Evolutionary conservation across 1,140 invertebrate species (phyloP), one percentile per base, ranked within the genome.

Genomic region (Cydia strobilella): DNA sequence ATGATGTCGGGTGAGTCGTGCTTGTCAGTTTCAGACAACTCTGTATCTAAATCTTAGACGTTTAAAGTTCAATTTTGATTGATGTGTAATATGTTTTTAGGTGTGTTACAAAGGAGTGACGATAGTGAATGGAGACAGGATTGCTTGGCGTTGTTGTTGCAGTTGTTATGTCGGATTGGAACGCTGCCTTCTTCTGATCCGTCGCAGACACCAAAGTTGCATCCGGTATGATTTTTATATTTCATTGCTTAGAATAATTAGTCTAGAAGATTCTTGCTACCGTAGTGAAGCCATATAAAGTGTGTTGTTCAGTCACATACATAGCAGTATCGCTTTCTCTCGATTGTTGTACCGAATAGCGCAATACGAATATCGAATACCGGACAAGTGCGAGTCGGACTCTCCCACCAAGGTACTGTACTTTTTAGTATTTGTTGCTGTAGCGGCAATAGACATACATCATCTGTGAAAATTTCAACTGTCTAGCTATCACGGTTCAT

Each of bases 81-180:
- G 42, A 59, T 23, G 54, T 62, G 42, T 73, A 72, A 42, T 76
- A 15, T 78, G 73, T 75, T 81, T 86, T 7, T 78, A 95, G 94
- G 96, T 66, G 94, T 95, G 9, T 80, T 96, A 77, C 95, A 96
- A 90, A 93, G 95, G 74, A 93, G 94, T 66, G 94, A 96, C 74
- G 95, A 96, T 59, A 97, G 96, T 80, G 97, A 99, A 92, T 99
- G 98, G 98, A 96, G 97, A 74, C 98, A 98, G 90, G 98, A 99
- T 84, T 98, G 98, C 87, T 93, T 99, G 10, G 97, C 97, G 0
- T 96, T 96, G 80, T 88, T 99, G 12, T 86, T 99, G 15, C 97
- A 97, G 81, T 93, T 98, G 74, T 89, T 99, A 20, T 98, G 96
- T 89, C 95, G 97, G 76, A 95, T 98, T 63, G 97, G 98, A 0